Conservation (phyloP, 2,888 invertebrate genomes). For the Tethea ocularis region DNA sequence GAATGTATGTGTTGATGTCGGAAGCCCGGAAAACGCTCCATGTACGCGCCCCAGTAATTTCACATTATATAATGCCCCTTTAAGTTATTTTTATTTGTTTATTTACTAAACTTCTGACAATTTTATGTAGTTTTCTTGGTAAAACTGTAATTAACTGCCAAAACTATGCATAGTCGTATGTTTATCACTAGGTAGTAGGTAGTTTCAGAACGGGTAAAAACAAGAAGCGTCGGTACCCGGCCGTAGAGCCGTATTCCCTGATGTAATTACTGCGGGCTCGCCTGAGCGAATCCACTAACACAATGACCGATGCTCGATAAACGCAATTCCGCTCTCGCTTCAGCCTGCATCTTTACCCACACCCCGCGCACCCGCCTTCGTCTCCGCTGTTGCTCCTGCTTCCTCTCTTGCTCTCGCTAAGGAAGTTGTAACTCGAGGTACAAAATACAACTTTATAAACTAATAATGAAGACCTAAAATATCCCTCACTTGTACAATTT, state of each 20-base stretch:
- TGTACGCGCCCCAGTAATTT: slow-evolving; percentile 69
- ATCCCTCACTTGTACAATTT: slow-evolving; percentile 35
- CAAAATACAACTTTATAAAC: slow-evolving; percentile 58
- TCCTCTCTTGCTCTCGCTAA: slow-evolving; percentile 28
- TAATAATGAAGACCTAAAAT: slow-evolving; percentile 57
- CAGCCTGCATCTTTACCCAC: slow-evolving; percentile 21
- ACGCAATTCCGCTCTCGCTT: slow-evolving; percentile 41
- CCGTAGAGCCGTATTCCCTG: slow-evolving; percentile 68
- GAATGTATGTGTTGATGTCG: slow-evolving; percentile 80
- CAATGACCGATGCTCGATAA: slow-evolving; percentile 72
- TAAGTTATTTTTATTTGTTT: not conserved
- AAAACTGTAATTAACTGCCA: slow-evolving; percentile 17
- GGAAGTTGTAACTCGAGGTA: slow-evolving; percentile 51
- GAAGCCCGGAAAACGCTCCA: slow-evolving; percentile 71
- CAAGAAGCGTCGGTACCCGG: slow-evolving; percentile 48
- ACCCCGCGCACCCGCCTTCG: not conserved
- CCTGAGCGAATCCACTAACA: slow-evolving; percentile 68
- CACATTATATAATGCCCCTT: slow-evolving; percentile 65
- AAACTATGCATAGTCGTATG: slow-evolving; percentile 17
- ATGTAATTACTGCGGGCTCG: slow-evolving; percentile 74
- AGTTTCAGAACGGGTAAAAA: slow-evolving; percentile 57
- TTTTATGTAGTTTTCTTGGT: not conserved
- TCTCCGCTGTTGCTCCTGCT: slow-evolving; percentile 21
- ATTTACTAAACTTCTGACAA: not conserved
- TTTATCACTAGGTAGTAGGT: slow-evolving; percentile 30